Evolutionary conservation across 2,113 vertebrate genomes (phyloP).

Genomic region (Lethenteron reissneri): DNA sequence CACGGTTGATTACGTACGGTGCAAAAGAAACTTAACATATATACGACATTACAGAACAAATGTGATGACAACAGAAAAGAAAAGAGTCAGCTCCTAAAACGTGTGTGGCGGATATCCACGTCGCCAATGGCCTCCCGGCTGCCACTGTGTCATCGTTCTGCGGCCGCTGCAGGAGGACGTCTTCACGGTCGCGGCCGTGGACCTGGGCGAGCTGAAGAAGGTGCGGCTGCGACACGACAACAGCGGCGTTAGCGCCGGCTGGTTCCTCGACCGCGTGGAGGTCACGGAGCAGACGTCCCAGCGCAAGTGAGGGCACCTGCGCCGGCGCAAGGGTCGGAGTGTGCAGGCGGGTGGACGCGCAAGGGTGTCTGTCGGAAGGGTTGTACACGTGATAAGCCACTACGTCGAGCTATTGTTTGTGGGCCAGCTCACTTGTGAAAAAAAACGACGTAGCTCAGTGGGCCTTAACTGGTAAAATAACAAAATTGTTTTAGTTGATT

Average conservation of each 20-base stretch:
- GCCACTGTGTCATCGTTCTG: not conserved
- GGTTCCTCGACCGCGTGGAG: conserved; percentile 94
- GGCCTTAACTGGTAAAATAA: too few species aligned
- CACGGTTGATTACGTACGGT: too few species aligned
- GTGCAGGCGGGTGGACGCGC: too few species aligned
- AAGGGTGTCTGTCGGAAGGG: too few species aligned
- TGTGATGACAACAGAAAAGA: not conserved
- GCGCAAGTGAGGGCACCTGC: too few species aligned
- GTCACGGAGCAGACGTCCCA: conserved; percentile 16
- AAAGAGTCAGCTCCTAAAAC: not conserved
- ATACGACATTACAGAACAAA: not conserved
- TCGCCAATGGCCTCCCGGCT: not conserved
- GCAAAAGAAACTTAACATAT: too few species aligned
- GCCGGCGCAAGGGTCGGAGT: too few species aligned
- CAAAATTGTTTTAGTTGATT: too few species aligned
- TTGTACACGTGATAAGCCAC: too few species aligned
- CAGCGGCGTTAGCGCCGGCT: conserved; percentile 53
- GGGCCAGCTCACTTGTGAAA: too few species aligned
- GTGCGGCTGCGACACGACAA: conserved; percentile 72
- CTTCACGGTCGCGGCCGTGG: conserved; percentile 46
- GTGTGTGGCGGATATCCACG: not conserved
- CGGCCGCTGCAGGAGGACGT: conserved; percentile 38
- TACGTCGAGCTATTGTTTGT: too few species aligned
- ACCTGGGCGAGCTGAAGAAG: conserved; percentile 60
- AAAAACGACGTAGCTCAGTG: too few species aligned